Evolutionary conservation across 2,797 vertebrate species (phyloP).

Genomic region (Zenarchopterus dispar): DNA sequence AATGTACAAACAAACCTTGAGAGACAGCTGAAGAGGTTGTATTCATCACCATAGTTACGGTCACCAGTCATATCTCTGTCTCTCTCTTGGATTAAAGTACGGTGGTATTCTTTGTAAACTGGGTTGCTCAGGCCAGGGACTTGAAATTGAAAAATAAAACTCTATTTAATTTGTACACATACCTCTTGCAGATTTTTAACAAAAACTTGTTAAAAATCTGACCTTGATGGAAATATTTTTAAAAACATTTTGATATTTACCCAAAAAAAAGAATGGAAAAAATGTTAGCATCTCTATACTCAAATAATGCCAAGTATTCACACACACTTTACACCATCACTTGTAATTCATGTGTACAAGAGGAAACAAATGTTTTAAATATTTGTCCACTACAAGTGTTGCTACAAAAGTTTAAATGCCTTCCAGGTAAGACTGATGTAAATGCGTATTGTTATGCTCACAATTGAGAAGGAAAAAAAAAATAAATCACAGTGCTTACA

Average conservation of each 20-base stretch:
- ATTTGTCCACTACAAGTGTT: background rate
- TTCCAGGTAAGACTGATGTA: background rate
- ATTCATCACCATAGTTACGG: conserved; percentile 67
- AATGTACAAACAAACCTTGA: conserved; percentile 73
- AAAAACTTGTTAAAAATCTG: no score
- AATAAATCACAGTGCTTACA: conserved; percentile 79
- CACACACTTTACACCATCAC: no score
- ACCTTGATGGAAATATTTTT: no score
- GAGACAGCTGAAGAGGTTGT: conserved; percentile 82
- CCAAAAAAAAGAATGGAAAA: no score
- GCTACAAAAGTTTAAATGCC: background rate
- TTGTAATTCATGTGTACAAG: no score
- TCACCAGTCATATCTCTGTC: conserved; percentile 75
- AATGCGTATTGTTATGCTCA: background rate
- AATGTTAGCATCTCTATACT: no score
- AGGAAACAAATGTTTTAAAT: background rate
- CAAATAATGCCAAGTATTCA: no score
- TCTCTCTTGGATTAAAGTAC: conserved; percentile 78
- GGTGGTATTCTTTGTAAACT: conserved; percentile 82
- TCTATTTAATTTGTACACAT: background rate
- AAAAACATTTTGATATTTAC: no score
- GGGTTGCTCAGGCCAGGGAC: conserved; percentile 66
- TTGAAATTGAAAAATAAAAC: conserved; percentile 36
- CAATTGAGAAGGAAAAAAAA: background rate
- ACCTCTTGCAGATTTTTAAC: no score